Conservation (phyloP, 2,888 invertebrate species). For the Limnephilus auricula region DNA sequence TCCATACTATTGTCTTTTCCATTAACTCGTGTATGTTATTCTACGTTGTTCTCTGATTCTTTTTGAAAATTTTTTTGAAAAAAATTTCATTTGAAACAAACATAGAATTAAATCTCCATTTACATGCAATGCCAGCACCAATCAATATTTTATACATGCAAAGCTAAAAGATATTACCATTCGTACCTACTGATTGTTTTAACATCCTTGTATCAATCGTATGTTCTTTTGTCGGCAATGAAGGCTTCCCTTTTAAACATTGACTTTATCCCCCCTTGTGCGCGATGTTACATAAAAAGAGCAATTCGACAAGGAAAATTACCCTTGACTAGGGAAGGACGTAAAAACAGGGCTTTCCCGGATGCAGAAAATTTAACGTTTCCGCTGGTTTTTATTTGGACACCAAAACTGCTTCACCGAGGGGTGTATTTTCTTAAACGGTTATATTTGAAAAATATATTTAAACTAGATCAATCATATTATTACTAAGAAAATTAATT, state of each 20-base stretch:
- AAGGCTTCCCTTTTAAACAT: slow-evolving; percentile 61
- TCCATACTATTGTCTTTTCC: neutral
- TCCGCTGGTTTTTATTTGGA: slow-evolving; percentile 52
- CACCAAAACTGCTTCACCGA: neutral
- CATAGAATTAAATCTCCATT: neutral
- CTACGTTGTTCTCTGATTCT: neutral
- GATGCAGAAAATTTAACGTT: slow-evolving; percentile 53
- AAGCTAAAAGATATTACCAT: neutral
- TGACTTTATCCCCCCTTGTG: slow-evolving; percentile 60
- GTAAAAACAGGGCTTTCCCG: slow-evolving; percentile 45
- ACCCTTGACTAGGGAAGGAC: slow-evolving; percentile 59
- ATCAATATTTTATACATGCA: neutral
- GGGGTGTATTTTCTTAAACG: neutral
- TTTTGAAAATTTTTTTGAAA: no score
- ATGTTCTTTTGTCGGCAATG: slow-evolving; percentile 53
- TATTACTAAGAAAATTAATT: neutral
- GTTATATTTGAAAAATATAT: neutral
- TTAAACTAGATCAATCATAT: neutral
- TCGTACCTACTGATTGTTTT: neutral
- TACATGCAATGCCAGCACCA: neutral
- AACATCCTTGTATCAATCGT: slow-evolving; percentile 35
- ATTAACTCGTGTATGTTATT: neutral
- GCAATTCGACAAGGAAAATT: slow-evolving; percentile 67
- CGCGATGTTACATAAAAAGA: slow-evolving; percentile 66
- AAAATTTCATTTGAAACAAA: neutral